Evolutionary conservation across 1,140 invertebrate genomes (phyloP).

Genomic region (Colletes latitarsis): DNA sequence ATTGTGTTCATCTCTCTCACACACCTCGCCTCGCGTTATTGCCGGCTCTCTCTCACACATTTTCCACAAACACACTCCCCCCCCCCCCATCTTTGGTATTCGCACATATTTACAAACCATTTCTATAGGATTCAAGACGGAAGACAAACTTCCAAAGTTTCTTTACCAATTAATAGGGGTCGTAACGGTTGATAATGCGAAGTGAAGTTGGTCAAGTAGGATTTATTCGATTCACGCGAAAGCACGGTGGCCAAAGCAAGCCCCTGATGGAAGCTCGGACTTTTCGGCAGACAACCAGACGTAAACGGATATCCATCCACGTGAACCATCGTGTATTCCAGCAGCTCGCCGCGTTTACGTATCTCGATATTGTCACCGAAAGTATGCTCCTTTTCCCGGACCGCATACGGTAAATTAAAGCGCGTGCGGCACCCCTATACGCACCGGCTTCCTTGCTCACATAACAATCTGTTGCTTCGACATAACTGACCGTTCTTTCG

Average conservation of each 20-base stretch:
- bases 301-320: conserved; percentile 81
- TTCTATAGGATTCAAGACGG: not conserved
- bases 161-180: conserved; percentile 77
- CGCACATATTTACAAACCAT: not conserved
- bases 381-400: not conserved
- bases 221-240: conserved; percentile 71
- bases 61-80: not conserved
- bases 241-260: conserved; percentile 86
- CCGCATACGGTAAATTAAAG: not conserved
- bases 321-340: conserved; percentile 77
- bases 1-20: not conserved
- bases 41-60: not conserved
- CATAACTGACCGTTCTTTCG: conserved; percentile 33
- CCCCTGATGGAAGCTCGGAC: conserved; percentile 91
- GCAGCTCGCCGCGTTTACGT: conserved; percentile 11
- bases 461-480: conserved; percentile 70
- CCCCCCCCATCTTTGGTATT: not conserved
- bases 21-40: not conserved
- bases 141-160: not conserved
- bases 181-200: conserved; percentile 77
- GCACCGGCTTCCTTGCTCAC: conserved; percentile 38
- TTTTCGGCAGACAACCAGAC: conserved; percentile 88
- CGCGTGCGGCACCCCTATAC: conserved; percentile 2
- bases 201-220: conserved; percentile 67
- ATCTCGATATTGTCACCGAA: not conserved